Percentiles rank a stretch among this genome's conserved stretches.
phyloP scores from a whole-genome alignment of 2,797 vertebrate genomes.

The Syngnathus acus region DNA sequence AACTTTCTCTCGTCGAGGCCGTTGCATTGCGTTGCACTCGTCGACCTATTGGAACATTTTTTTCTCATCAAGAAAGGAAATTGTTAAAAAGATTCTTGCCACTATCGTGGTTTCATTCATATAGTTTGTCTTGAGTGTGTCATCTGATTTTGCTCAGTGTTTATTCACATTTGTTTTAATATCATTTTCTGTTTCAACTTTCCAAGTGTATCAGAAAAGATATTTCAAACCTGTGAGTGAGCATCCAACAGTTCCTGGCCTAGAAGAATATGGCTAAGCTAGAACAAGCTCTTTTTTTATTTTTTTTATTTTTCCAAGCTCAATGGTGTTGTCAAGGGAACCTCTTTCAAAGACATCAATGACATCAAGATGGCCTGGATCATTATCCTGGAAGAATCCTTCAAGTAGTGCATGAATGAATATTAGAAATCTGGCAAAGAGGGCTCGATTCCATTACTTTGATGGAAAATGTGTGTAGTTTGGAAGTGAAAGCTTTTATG shows the following conservation, averaged over 20 bases:
- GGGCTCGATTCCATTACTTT: not conserved
- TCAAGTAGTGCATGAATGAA: not conserved
- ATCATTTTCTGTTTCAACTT: not conserved
- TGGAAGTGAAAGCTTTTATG: not conserved
- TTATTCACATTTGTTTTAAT: not conserved
- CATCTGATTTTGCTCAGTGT: not conserved
- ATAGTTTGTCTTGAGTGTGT: not conserved
- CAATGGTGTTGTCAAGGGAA: not conserved
- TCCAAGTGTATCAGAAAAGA: not conserved
- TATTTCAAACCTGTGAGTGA: not conserved
- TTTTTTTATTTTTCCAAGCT: not conserved
- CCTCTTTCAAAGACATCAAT: not conserved
- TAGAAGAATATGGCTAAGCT: not conserved
- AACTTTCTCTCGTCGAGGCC: constrained; percentile 43
- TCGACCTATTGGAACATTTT: not conserved
- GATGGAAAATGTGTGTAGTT: not conserved
- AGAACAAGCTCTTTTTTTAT: not conserved
- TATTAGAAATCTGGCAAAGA: not conserved
- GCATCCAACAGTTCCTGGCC: not conserved
- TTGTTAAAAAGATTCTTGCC: not conserved
- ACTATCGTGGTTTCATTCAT: not conserved
- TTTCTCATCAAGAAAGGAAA: not conserved
- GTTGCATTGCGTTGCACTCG: constrained; percentile 20
- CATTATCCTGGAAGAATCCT: not conserved
- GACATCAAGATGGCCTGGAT: not conserved